Evolutionary conservation across 2,888 invertebrate species (phyloP), one percentile per base, ranked within the genome.

Genomic region (Yponomeuta plumbellus): DNA sequence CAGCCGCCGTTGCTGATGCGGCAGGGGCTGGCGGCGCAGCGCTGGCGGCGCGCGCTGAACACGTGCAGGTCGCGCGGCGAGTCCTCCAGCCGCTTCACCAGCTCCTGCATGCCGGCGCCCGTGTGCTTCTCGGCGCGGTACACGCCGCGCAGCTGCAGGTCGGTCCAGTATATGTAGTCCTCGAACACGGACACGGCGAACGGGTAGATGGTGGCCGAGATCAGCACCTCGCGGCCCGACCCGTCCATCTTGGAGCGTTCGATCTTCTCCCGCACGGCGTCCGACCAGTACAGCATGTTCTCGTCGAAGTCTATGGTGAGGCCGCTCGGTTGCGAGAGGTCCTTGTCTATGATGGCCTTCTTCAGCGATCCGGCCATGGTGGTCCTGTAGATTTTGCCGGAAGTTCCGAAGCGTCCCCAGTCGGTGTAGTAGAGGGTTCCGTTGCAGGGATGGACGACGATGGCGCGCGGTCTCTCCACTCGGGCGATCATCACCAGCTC

Each of bases 41-140:
- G 92, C 78, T 98, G 98, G 44, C 97, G 92, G 21, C 92, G 93
- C 0, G 92, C 86, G 13, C 97, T 96, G 81, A 94, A 98, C 0
- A 98, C 94, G 74, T 97, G 97, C 68, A 99, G 96, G 76, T 98
- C 98, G 67, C 98, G 92, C 0, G 98, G 98, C 0, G 97, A 97
- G 74, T 98, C 97, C 73, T 98, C 97, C 39, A 99, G 88, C 1
- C 98, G 93, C 76, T 98, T 97, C 0, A 98, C 97, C 93, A 99
- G 96, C 80, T 97, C 97, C 2, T 97, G 93, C 94, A 98, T 97
- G 76, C 97, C 96, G 3, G 97, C 97, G 0, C 99, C 99, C 0
- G 99, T 99, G 76, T 98, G 97, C 80, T 99, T 99, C 79, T 99
- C 98, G 0, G 99, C 98, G 61, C 99, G 92, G 80, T 98, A 99